A percentile compares a stretch with the other conserved stretches of the same genome.
These are phyloP conservation scores for Potamarius usumacintae DNA, from an alignment of 2,113 vertebrate genomes.

Conservation along the genomic window DNA sequence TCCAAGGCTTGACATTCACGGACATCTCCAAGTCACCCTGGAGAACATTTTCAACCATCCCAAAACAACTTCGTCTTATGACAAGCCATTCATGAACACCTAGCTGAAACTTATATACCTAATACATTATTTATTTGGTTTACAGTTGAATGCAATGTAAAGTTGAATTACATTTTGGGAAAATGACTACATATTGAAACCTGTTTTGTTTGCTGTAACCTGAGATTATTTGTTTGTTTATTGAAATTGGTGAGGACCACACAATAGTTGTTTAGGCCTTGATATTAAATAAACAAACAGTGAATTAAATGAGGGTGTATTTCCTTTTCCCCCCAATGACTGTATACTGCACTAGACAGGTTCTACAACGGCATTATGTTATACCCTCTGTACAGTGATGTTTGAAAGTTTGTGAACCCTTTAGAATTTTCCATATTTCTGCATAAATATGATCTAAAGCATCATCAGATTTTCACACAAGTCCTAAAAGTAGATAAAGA, in stretches of 20 bases:
- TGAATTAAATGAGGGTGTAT: background rate
- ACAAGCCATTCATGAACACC: background rate
- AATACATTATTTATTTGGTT: background rate
- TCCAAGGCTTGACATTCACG: background rate
- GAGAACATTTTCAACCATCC: background rate
- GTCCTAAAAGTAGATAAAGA: too few species aligned
- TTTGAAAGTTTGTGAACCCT: too few species aligned
- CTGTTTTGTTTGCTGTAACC: background rate
- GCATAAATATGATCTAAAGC: too few species aligned
- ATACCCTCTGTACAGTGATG: too few species aligned
- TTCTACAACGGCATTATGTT: background rate
- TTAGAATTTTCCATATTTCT: too few species aligned
- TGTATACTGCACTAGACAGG: background rate
- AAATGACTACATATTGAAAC: background rate
- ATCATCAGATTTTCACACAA: too few species aligned
- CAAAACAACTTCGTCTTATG: background rate
- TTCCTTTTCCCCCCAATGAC: background rate
- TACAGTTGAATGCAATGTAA: background rate
- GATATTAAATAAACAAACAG: background rate
- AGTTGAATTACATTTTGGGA: background rate
- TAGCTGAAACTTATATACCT: background rate
- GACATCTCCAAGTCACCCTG: background rate
- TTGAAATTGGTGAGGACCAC: background rate
- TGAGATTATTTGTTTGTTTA: background rate
- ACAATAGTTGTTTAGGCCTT: background rate